phyloP scores from a whole-genome alignment of 1,140 invertebrate genomes.

The Drosophila santomea region DNA sequence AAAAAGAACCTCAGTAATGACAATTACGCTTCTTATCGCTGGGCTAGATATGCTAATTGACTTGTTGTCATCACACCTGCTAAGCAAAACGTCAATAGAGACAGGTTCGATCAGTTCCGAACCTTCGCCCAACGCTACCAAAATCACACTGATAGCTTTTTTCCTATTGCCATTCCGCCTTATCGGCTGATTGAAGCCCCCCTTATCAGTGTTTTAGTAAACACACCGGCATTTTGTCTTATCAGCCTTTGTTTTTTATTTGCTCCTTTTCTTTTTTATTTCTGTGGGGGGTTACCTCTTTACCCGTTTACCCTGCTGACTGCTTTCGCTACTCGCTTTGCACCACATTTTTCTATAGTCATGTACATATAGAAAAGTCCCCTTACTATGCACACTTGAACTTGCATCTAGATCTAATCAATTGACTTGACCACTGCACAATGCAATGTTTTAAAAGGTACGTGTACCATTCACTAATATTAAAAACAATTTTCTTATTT shows the following conservation, averaged over 20 bases:
- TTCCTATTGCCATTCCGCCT: conserved; percentile 46
- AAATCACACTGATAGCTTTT: conserved; percentile 65
- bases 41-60: conserved; percentile 63
- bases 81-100: conserved; percentile 30
- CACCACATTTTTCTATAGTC: background rate
- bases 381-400: background rate
- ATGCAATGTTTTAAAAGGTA: background rate
- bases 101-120: conserved; percentile 32
- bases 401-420: background rate
- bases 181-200: conserved; percentile 39
- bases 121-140: conserved; percentile 57
- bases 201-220: conserved; percentile 65
- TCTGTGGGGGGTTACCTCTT: conserved; percentile 11
- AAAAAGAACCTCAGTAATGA: conserved; percentile 53
- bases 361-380: background rate
- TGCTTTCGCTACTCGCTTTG: conserved; percentile 7
- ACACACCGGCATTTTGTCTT: conserved; percentile 72
- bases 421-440: background rate
- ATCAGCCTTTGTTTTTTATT: conserved; percentile 53
- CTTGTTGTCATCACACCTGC: conserved; percentile 48
- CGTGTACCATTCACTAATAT: no score
- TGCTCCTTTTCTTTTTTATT: conserved; percentile 29
- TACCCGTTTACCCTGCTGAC: background rate
- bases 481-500: no score
- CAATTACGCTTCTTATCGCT: conserved; percentile 63